Evolutionary conservation across 2,113 vertebrate species (phyloP).

Genomic region (Trogon melanurus): DNA sequence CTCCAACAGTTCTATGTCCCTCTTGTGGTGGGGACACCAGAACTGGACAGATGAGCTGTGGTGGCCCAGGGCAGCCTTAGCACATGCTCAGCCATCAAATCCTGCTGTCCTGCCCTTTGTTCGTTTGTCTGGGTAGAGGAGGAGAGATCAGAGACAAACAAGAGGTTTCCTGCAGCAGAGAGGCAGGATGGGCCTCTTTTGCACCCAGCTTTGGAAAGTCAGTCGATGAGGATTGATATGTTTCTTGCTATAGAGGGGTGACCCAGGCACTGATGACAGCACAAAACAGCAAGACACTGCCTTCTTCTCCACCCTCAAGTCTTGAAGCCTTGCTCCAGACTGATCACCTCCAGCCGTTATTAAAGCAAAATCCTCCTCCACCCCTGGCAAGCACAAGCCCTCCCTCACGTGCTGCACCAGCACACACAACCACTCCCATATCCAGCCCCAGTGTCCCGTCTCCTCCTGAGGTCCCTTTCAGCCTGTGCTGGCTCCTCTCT

Average conservation of each 20-base stretch:
- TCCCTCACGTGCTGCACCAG: accelerated
- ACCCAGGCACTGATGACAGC: not conserved
- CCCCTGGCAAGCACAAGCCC: accelerated
- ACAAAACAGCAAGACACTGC: not conserved
- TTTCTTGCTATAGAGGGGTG: not conserved
- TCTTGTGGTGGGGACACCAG: too few relatives aligned
- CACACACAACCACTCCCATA: accelerated
- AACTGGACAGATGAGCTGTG: not conserved
- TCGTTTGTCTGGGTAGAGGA: not conserved
- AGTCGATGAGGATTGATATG: accelerated
- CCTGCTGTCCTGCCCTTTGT: not conserved
- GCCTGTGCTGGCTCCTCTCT: too few relatives aligned
- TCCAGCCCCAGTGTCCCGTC: not conserved
- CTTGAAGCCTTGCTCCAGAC: not conserved
- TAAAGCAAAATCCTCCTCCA: not conserved
- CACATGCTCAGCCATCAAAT: not conserved
- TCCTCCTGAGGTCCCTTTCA: not conserved
- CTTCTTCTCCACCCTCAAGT: not conserved
- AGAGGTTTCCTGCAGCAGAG: not conserved
- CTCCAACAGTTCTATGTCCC: too few relatives aligned
- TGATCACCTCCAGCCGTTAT: not conserved
- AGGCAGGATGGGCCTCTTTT: not conserved
- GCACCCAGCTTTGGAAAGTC: accelerated
- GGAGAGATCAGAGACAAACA: not conserved
- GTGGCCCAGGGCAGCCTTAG: not conserved